Conservation (phyloP, 2,888 invertebrate species). For the Acanthococcus lagerstroemiae region DNA sequence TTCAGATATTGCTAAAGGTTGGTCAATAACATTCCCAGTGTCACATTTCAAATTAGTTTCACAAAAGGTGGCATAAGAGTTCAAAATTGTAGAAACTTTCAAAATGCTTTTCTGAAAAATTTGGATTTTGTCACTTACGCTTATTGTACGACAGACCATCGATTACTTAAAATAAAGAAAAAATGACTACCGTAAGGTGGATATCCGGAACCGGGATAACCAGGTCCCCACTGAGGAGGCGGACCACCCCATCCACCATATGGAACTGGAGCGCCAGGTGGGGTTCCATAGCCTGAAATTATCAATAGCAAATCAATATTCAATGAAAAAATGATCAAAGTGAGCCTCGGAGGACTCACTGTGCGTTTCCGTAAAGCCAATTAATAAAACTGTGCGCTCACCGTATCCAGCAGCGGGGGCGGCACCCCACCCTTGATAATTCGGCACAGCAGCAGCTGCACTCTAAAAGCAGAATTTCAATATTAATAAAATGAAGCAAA, state of each 20-base stretch:
- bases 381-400: no score
- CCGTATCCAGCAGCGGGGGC: conserved; percentile 13
- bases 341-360: no score
- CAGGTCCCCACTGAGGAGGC: conserved; percentile 25
- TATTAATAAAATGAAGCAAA: background rate
- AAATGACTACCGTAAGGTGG: conserved; percentile 14
- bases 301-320: no score
- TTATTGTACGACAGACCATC: no score
- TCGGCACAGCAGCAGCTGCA: background rate
- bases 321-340: no score
- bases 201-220: conserved; percentile 12
- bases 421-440: conserved; percentile 11
- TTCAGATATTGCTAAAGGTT: no score
- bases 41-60: no score
- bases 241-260: conserved; percentile 23
- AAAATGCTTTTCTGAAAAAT: no score
- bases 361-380: no score
- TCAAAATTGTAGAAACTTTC: no score
- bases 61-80: background rate
- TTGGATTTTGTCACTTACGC: no score
- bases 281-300: conserved; percentile 17
- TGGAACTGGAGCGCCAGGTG: conserved; percentile 1
- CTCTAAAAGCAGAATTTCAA: background rate
- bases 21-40: no score
- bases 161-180: background rate